Evolutionary conservation across 2,888 invertebrate genomes (phyloP).

Genomic region (Plagodis pulveraria): DNA sequence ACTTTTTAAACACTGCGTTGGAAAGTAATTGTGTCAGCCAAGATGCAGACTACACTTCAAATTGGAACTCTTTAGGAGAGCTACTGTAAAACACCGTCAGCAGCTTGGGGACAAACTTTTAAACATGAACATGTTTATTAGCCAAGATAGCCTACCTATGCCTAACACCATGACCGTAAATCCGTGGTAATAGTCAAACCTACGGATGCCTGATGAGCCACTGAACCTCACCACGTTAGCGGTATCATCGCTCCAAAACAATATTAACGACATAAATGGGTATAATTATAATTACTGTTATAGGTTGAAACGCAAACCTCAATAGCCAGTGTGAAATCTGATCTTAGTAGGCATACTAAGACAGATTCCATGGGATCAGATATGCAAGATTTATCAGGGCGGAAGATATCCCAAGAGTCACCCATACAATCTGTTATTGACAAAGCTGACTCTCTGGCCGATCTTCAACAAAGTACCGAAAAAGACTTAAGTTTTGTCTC

Average conservation of each 20-base stretch:
- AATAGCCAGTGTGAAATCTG: conserved; percentile 69
- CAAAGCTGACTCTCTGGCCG: conserved; percentile 76
- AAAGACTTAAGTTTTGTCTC: conserved; percentile 79
- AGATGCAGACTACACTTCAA: too few relatives aligned
- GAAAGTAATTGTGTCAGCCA: too few relatives aligned
- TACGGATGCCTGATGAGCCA: too few relatives aligned
- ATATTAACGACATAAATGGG: background rate
- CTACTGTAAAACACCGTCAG: too few relatives aligned
- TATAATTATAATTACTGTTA: conserved; percentile 34
- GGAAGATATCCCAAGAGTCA: conserved; percentile 72
- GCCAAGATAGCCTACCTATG: too few relatives aligned
- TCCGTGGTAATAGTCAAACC: too few relatives aligned
- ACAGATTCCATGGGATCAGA: conserved; percentile 79
- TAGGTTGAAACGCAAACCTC: conserved; percentile 71
- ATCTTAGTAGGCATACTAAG: conserved; percentile 72
- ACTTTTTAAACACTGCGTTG: too few relatives aligned
- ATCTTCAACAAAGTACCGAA: conserved; percentile 78
- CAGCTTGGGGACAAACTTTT: too few relatives aligned
- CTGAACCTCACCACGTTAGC: too few relatives aligned
- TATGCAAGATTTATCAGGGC: conserved; percentile 59
- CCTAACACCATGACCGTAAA: too few relatives aligned
- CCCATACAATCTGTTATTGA: conserved; percentile 69
- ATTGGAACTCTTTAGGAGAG: too few relatives aligned
- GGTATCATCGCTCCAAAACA: background rate
- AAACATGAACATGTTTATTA: too few relatives aligned